These are phyloP conservation scores for Neosilurus hyrtlii DNA, from an alignment of 2,797 vertebrate species.

Conservation along the genomic window DNA sequence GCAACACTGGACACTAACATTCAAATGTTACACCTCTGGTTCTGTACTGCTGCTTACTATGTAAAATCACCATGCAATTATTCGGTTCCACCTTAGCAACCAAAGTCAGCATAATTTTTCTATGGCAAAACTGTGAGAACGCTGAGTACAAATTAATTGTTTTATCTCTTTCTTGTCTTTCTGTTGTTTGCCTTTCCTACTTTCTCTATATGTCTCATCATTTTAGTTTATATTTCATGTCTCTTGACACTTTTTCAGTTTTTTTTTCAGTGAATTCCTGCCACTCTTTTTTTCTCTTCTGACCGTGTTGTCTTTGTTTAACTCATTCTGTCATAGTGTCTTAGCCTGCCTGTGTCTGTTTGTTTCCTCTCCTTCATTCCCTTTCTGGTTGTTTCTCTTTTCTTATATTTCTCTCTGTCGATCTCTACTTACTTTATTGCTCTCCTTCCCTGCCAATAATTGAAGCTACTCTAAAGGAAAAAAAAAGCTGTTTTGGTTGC, in stretches of 20 bases:
- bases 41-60: too few relatives aligned
- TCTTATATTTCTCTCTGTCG: constrained; percentile 20
- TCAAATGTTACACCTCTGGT: too few relatives aligned
- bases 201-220: too few relatives aligned
- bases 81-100: too few relatives aligned
- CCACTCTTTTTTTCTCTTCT: neutral
- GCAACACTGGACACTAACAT: too few relatives aligned
- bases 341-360: neutral
- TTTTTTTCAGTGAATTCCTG: neutral
- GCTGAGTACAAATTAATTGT: neutral
- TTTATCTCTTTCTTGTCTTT: neutral
- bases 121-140: too few relatives aligned
- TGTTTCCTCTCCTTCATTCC: neutral
- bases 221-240: neutral
- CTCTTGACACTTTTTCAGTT: neutral
- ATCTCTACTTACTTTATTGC: constrained; percentile 42
- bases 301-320: neutral
- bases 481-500: constrained; percentile 64
- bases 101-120: too few relatives aligned
- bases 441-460: constrained; percentile 57
- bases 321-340: neutral
- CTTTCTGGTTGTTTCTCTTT: neutral
- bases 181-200: neutral
- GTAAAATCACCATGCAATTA: too few relatives aligned
- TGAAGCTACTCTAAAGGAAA: constrained; percentile 44